A percentile compares a stretch with the other conserved stretches of the same genome.
Evolutionary conservation across 2,113 vertebrate species (phyloP).

Genomic region (Lophura nycthemera): DNA sequence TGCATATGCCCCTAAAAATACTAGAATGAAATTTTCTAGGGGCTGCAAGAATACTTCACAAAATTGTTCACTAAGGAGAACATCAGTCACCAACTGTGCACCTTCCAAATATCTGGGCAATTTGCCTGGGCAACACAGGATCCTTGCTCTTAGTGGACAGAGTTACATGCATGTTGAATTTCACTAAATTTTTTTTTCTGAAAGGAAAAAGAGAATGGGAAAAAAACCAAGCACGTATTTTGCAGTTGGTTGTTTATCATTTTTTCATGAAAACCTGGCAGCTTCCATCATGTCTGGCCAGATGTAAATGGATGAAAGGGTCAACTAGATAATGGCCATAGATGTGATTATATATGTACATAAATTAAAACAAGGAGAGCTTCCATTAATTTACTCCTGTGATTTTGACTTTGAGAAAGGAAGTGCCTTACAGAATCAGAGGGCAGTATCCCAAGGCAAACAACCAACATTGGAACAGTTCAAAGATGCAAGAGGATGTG

Average conservation of each 20-base stretch:
- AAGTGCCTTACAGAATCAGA: background rate
- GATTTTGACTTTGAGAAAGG: constrained; percentile 27
- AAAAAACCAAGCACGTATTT: background rate
- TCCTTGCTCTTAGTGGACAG: background rate
- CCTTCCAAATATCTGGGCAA: background rate
- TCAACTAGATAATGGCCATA: background rate
- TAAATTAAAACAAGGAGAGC: background rate
- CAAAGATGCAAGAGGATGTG: background rate
- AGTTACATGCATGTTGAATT: background rate
- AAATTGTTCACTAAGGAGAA: background rate
- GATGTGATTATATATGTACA: background rate
- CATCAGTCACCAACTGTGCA: background rate
- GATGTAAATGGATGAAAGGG: background rate
- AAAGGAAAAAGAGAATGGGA: background rate
- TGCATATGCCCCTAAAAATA: background rate
- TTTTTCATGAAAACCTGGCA: background rate
- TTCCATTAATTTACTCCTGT: background rate
- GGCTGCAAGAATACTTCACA: background rate
- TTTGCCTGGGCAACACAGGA: background rate
- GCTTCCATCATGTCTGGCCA: background rate
- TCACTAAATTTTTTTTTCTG: background rate
- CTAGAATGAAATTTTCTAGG: background rate
- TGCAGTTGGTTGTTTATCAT: background rate
- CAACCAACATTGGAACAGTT: background rate
- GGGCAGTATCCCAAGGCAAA: background rate